These are phyloP conservation scores for Vireo griseus DNA, from an alignment of 2,797 vertebrate genomes.

Conservation along the genomic window DNA sequence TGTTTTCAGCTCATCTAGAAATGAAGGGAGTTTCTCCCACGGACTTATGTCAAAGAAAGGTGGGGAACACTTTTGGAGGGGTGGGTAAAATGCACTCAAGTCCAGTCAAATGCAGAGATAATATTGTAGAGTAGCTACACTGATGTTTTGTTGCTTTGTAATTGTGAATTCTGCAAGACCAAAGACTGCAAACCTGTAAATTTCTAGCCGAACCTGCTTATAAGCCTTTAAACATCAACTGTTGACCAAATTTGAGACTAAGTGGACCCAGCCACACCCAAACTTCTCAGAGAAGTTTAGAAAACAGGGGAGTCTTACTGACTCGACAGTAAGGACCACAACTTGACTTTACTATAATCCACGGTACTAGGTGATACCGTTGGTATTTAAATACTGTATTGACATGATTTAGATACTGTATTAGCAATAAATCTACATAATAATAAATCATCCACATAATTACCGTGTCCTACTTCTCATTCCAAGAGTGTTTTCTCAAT, in stretches of 20 bases:
- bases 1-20: no score
- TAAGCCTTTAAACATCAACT: not conserved
- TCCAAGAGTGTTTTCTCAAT: accelerated
- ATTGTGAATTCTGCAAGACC: not conserved
- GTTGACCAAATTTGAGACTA: not conserved
- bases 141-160: not conserved
- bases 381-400: not conserved
- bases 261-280: not conserved
- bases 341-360: not conserved
- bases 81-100: not conserved
- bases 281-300: not conserved
- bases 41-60: not conserved
- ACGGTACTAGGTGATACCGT: not conserved
- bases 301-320: not conserved
- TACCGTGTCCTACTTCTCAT: not conserved
- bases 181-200: not conserved
- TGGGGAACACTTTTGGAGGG: not conserved
- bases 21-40: no score
- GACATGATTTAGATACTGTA: not conserved
- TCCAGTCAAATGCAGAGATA: not conserved
- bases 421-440: not conserved
- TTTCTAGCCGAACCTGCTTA: not conserved
- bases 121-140: not conserved
- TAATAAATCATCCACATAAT: not conserved
- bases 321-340: not conserved